phyloP scores from a whole-genome alignment of 1,140 invertebrate genomes.

The Palaemon carinicauda region DNA sequence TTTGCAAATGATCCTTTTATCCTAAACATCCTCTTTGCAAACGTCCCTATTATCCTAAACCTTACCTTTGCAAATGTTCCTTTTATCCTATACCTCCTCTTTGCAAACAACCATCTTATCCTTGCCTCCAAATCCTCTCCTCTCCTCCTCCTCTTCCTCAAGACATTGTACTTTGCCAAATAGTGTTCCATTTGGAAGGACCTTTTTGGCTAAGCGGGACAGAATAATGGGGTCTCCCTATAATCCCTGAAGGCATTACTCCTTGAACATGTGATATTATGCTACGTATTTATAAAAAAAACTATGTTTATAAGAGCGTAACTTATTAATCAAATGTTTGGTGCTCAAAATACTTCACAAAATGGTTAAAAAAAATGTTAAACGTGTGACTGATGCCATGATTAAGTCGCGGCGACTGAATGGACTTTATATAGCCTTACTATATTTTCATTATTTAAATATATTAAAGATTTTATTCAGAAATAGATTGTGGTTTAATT shows the following conservation, averaged over 20 bases:
- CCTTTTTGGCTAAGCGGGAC: not conserved
- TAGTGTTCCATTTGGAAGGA: not conserved
- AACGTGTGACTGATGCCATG: conserved; percentile 2
- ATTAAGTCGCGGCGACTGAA: not conserved
- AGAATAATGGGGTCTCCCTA: not conserved
- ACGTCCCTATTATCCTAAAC: not conserved
- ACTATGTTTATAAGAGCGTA: not conserved
- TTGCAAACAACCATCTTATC: too few species aligned
- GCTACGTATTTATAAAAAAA: not conserved
- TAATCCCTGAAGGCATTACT: not conserved
- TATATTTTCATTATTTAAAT: not conserved
- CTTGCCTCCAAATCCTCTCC: not conserved
- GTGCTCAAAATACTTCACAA: not conserved
- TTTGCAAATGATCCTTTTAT: not conserved
- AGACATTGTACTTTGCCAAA: not conserved
- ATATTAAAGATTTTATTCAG: not conserved
- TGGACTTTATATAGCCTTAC: not conserved
- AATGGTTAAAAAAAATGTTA: not conserved
- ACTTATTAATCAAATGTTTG: conserved; percentile 3
- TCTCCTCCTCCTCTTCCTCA: not conserved
- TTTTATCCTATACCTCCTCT: too few species aligned
- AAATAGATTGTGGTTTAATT: not conserved
- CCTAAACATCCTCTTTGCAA: not conserved
- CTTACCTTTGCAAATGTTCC: too few species aligned
- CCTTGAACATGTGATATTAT: conserved; percentile 3